Conservation (phyloP, 2,113 vertebrate genomes). For the Nestor notabilis region DNA sequence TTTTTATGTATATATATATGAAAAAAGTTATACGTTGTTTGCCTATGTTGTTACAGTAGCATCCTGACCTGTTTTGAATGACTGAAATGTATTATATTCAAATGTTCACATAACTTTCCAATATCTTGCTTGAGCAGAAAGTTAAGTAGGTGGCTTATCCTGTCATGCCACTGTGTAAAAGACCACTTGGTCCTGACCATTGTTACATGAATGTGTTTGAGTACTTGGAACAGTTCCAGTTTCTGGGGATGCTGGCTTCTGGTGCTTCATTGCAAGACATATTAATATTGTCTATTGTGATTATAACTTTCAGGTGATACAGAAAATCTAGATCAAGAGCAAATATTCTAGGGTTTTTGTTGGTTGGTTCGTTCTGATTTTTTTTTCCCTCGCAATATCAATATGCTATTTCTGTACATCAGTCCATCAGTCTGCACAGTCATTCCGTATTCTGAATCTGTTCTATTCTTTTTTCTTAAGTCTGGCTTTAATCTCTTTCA, state of each 20-base stretch:
- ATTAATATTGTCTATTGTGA: rapidly evolving
- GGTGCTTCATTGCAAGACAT: background rate
- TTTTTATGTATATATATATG: too few relatives aligned
- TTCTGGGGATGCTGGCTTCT: background rate
- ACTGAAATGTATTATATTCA: background rate
- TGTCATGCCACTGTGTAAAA: background rate
- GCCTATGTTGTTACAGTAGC: rapidly evolving
- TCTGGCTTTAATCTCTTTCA: background rate
- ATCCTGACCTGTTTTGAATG: background rate
- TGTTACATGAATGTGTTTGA: background rate
- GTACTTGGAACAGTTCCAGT: background rate
- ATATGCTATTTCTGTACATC: background rate
- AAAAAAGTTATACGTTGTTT: background rate
- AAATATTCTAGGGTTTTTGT: background rate
- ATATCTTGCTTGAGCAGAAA: background rate
- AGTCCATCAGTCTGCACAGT: rapidly evolving
- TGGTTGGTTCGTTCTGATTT: background rate
- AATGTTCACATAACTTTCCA: background rate
- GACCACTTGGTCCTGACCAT: background rate
- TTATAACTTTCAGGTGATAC: background rate
- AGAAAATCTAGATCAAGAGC: background rate
- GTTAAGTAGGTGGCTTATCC: background rate
- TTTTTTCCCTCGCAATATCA: background rate
- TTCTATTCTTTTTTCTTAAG: background rate
- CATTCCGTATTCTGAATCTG: background rate